Base-by-base conservation (phyloP, 2,888 invertebrate genomes). In the Mycalesis mineus region DNA sequence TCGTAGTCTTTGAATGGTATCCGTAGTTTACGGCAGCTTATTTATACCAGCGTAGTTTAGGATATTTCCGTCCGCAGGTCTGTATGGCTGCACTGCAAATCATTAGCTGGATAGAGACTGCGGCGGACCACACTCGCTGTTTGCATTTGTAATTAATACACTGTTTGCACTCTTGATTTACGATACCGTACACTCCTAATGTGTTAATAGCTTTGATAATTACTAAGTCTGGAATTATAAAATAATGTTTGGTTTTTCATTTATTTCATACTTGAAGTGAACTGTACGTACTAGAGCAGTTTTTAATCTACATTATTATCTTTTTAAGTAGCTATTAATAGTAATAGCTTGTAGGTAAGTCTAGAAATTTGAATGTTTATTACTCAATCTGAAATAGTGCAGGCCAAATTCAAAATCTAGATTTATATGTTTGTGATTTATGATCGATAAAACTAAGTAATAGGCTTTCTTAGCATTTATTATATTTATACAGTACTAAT, bases 121-220 rank as follows among this genome's bases (percentile, higher is more conserved):
- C 81, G 88, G 87, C 77, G 72, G 79, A 80, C 86, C 87, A 82
- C 86, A 85, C 82, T 86, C 78, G 84, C 84, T 88, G 88, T 89
- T 88, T 87, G 88, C 87, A 89, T 89, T 87, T 81, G 86, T 88
- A 89, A 89, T 89, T 88, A 88, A 89, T 88, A 88, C 86, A 88
- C 81, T 88, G 88, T 88, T 88, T 88, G 87, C 80, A 75, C 82
- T 81, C 77, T 82, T 89, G 88, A 89, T 88, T 88, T 89, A 89
- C 86, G 88, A 83, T 82, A 83, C 72, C 80, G 75, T 79, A 75
- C 76, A 79, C 78, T 82, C 73, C 80, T 86, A 86, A 87, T 87
- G 87, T 86, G 85, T 87, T 88, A 87, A 88, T 87, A 84, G 85
- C 81, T 83, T 79, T 78, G 73, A 80, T 84, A 81, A 84, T 86